phyloP scores from a whole-genome alignment of 2,797 vertebrate genomes.

The Crossoptilon crossoptilon region DNA sequence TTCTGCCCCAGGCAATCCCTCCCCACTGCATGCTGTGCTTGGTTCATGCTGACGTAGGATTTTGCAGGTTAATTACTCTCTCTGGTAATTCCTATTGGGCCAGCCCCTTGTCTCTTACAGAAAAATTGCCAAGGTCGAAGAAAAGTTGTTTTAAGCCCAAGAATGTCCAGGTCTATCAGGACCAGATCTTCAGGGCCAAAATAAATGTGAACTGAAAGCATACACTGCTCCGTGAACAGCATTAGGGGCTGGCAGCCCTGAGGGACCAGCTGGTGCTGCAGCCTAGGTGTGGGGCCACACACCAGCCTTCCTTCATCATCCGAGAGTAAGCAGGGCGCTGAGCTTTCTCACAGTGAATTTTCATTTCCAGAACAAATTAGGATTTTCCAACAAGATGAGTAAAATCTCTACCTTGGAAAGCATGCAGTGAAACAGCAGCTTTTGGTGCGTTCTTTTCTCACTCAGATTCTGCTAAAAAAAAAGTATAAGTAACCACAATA shows the following conservation, averaged over 20 bases:
- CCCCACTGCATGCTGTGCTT: neutral
- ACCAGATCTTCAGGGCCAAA: neutral
- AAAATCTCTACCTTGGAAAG: neutral
- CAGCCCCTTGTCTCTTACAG: neutral
- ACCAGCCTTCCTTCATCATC: neutral
- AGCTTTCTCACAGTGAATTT: neutral
- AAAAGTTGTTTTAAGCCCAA: neutral
- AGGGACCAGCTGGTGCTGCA: neutral
- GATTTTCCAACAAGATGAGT: neutral
- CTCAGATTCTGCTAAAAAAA: neutral
- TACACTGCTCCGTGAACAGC: fast-evolving
- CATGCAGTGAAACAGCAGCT: neutral
- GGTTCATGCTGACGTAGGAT: neutral
- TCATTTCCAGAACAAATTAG: neutral
- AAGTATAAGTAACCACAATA: neutral
- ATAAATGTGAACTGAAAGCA: neutral
- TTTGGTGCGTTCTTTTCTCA: neutral
- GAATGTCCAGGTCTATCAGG: neutral
- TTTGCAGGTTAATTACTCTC: neutral
- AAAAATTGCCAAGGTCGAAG: neutral
- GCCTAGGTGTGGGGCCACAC: neutral
- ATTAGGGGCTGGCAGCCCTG: neutral
- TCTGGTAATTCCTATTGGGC: neutral
- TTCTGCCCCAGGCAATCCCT: neutral
- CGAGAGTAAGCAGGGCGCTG: neutral